Evolutionary conservation across 2,888 invertebrate species (phyloP).

Genomic region (Drosophila incognita): DNA sequence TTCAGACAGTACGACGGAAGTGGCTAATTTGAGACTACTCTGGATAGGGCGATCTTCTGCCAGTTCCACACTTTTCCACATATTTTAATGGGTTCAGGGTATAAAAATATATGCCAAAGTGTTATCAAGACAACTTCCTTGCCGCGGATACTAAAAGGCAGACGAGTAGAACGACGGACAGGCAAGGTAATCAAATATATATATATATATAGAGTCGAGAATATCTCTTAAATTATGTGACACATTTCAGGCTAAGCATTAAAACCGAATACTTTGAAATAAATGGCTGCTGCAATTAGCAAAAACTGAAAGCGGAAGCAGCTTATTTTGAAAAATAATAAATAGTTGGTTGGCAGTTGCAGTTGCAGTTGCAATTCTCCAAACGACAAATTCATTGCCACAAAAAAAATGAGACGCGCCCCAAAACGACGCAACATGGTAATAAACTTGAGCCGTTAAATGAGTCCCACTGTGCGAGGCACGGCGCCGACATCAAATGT

Average conservation of each 20-base stretch:
- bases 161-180: not conserved
- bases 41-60: not conserved
- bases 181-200: not conserved
- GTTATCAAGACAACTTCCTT: not conserved
- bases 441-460: constrained; percentile 55
- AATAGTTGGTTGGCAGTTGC: constrained; percentile 15
- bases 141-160: not conserved
- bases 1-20: not conserved
- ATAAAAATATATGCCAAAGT: not conserved
- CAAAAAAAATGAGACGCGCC: constrained; percentile 1
- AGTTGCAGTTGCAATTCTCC: constrained; percentile 7
- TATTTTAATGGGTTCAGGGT: not conserved
- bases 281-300: not conserved
- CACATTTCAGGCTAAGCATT: not conserved
- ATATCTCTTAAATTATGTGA: not conserved
- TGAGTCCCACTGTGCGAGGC: constrained; percentile 69
- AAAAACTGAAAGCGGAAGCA: not conserved
- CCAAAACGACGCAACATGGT: constrained; percentile 16
- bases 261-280: not conserved
- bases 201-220: not conserved
- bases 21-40: not conserved
- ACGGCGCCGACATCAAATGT: constrained; percentile 73
- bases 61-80: not conserved
- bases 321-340: constrained; percentile 1
- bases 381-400: constrained; percentile 27